Percentiles rank a stretch among this genome's conserved stretches.
phyloP scores from a whole-genome alignment of 2,113 vertebrate genomes.

The Vulpes ferrilata region DNA sequence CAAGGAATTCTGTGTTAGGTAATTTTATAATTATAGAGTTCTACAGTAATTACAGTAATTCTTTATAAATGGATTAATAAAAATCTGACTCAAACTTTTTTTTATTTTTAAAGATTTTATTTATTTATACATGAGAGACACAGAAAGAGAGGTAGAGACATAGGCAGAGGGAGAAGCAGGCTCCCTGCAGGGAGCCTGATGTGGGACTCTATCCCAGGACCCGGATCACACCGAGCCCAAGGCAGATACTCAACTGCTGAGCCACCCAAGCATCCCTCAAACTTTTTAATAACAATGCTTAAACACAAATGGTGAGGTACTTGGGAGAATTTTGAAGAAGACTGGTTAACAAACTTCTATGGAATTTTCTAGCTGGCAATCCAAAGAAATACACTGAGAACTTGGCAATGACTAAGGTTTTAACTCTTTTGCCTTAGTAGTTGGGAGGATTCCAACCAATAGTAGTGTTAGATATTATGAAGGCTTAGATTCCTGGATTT shows the following conservation, averaged over 20 bases:
- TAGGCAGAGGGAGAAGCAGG: too few relatives aligned
- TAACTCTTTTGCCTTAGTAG: neutral
- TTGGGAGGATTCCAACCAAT: conserved; percentile 9
- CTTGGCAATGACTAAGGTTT: conserved; percentile 59
- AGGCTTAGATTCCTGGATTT: conserved; percentile 4
- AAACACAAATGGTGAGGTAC: conserved; percentile 55
- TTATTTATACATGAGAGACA: too few relatives aligned
- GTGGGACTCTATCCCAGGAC: too few relatives aligned
- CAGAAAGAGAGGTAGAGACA: too few relatives aligned
- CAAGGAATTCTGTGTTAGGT: conserved; percentile 21
- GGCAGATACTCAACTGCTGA: too few relatives aligned
- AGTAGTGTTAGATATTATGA: conserved; percentile 41
- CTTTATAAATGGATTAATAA: conserved; percentile 16
- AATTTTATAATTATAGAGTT: conserved; percentile 50
- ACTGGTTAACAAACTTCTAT: conserved; percentile 54
- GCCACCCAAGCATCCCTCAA: neutral
- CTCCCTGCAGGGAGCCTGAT: too few relatives aligned
- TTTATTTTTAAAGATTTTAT: too few relatives aligned
- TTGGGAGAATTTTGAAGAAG: conserved; percentile 14
- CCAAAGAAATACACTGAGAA: conserved; percentile 59
- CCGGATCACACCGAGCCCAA: too few relatives aligned
- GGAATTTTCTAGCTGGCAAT: conserved; percentile 43
- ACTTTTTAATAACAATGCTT: neutral
- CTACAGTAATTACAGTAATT: neutral
- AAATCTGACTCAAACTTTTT: neutral